Base-by-base conservation (phyloP, 2,888 invertebrate genomes). In the Dicycla oo region DNA sequence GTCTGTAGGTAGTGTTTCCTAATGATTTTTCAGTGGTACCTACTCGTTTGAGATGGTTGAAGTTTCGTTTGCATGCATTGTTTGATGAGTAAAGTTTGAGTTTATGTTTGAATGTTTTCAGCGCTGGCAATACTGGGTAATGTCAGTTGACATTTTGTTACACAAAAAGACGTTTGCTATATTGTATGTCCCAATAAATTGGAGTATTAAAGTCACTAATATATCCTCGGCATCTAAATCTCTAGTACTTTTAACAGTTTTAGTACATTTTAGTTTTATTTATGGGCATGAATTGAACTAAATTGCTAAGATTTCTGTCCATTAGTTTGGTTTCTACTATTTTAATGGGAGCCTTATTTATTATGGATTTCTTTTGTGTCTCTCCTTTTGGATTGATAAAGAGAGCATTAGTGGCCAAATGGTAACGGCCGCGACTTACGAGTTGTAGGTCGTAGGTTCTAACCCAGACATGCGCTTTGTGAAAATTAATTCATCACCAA, bases 1-100 rank as follows among this genome's bases (percentile, higher is more conserved):
- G 83, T 84, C 84, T 82, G 85, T 85, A 78, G 75, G 75, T 70
- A 76, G 81, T 83, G 85, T 83, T 87, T 87, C 78, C 85, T 88
- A 88, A 86, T 86, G 85, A 87, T 87, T 82, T 86, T 85, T 76
- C 83, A 78, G 73, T 76, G 62, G 63, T 76, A 69, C n/a, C 38
- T 30, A 26, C 57, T 75, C 56, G 57, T 81, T 86, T 72, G 64
- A 69, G 69, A 69, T 54, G 53, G 56, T 65, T 66, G 65, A 51
- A 83, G 65, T 73, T 81, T 47, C 38, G 26, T 82, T 69, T 73
- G 69, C 63, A 57, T 69, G 75, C 63, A 66, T 68, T 79, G 81
- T 83, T 77, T 58, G 72, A 73, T 76, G 72, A 64, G 70, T 61
- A 72, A 71, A 81, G 66, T 81, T 81, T 26, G 57, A 60, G 51